Evolutionary conservation across 2,888 invertebrate species (phyloP), one percentile per base, ranked within the genome.

Genomic region (Griposia aprilina): DNA sequence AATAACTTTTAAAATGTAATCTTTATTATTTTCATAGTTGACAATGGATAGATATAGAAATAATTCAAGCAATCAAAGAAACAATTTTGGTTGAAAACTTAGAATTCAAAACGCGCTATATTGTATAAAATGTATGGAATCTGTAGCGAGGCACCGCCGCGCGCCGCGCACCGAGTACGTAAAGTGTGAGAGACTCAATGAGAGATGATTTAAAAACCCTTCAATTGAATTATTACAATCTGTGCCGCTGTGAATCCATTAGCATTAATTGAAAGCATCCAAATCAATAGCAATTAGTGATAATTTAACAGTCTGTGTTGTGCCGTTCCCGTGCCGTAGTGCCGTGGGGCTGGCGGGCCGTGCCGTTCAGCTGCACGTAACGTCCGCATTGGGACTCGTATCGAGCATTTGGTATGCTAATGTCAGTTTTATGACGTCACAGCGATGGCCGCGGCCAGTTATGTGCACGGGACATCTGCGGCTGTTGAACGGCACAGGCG

Each of bases 261-360:
- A 81, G 55, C 77, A 83, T 87, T 88, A 82, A 89, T 90, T 87
- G 83, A 87, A 89, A 85, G 78, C 84, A 85, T 83, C 76, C 80
- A 83, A 88, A 89, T 89, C 85, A 87, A 86, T 84, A 84, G 80
- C 85, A 89, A 90, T 90, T 88, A 89, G 78, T 77, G 73, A 74
- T 88, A 87, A 90, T 88, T 87, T 84, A 84, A 88, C 75, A 85
- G 73, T 66, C 66, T n/a, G 79, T 57, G 52, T 30, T 70, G 69
- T 62, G 63, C 17, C 50, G 48, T n/a, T 23, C 15, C 30, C 52
- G 20, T 30, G 62, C 30, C n/a, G 36, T 15, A 8, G 55, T 41
- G n/a, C 69, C 48, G 55, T 23, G 23, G 13, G 30, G 11, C 11
- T 15, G 62, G 57, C 59, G 23, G 10, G n/a, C 59, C 50, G 41